Evolutionary conservation across 2,113 vertebrate species (phyloP).

Genomic region (Labeo rohita): DNA sequence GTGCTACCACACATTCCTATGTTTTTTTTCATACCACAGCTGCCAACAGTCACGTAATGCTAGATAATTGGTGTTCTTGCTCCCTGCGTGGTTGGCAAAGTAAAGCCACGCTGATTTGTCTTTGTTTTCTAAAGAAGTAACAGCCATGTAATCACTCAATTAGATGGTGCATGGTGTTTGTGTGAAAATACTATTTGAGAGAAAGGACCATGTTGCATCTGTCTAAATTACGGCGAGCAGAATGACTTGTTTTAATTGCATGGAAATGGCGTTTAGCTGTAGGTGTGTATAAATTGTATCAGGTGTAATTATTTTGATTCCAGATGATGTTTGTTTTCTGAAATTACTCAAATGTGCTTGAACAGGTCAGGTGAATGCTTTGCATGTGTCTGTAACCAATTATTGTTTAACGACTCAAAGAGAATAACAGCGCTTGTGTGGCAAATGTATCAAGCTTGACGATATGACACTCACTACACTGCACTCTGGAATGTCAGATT

Average conservation of each 20-base stretch:
- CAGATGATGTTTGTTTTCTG: conserved; percentile 8
- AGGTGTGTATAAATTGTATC: conserved; percentile 1
- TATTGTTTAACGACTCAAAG: not conserved
- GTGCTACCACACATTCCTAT: not conserved
- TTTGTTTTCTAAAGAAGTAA: conserved; percentile 30
- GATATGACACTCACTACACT: not conserved
- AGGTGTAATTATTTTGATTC: conserved; percentile 12
- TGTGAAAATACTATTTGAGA: conserved; percentile 30
- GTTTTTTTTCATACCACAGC: conserved; percentile 25
- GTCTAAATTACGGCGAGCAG: not conserved
- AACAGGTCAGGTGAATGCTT: not conserved
- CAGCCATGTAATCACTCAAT: conserved; percentile 36
- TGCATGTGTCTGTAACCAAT: not conserved
- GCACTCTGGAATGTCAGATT: not conserved
- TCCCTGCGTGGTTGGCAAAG: conserved; percentile 36
- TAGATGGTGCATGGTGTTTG: conserved; percentile 42
- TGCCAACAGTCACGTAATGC: conserved; percentile 51
- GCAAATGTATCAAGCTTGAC: not conserved
- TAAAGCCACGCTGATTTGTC: conserved; percentile 34
- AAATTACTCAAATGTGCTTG: not conserved
- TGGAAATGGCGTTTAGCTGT: not conserved
- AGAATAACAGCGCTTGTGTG: not conserved
- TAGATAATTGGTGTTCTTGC: conserved; percentile 48
- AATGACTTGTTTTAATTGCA: not conserved
- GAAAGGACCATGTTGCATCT: not conserved